Evolutionary conservation across 2,113 vertebrate genomes (phyloP).

Genomic region (Hippocampus comes): DNA sequence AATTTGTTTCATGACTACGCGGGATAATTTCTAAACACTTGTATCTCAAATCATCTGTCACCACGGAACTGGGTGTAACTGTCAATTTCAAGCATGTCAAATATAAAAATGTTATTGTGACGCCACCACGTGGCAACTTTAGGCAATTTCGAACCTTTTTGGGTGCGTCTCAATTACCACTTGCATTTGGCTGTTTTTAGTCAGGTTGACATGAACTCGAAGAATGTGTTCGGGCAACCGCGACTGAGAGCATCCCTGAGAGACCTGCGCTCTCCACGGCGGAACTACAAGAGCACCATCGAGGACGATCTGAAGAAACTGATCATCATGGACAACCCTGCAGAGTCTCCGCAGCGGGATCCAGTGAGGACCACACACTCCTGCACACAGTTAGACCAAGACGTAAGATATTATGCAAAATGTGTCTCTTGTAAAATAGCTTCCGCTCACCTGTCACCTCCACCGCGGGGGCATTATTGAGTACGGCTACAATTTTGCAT

Average conservation of each 20-base stretch:
- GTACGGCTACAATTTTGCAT: too few relatives aligned
- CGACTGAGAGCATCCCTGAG: slow-evolving; percentile 84
- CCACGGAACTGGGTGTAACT: too few relatives aligned
- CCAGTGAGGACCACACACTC: slow-evolving; percentile 49
- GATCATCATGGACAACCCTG: slow-evolving; percentile 86
- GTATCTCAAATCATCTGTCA: neutral
- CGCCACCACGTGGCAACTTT: too few relatives aligned
- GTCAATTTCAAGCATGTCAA: too few relatives aligned
- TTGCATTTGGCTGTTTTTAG: slow-evolving; percentile 51
- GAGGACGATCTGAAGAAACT: slow-evolving; percentile 91
- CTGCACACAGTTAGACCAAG: neutral
- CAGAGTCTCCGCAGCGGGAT: slow-evolving; percentile 73
- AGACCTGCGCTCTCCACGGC: slow-evolving; percentile 86
- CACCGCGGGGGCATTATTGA: too few relatives aligned
- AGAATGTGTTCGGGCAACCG: slow-evolving; percentile 90
- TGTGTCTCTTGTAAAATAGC: neutral
- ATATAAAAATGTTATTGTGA: too few relatives aligned
- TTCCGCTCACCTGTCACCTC: neutral
- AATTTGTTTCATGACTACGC: neutral
- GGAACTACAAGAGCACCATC: slow-evolving; percentile 84
- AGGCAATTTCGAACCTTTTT: too few relatives aligned
- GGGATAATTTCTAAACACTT: too few relatives aligned
- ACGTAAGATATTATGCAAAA: neutral
- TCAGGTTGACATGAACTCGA: slow-evolving; percentile 80
- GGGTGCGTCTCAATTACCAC: neutral